Base-by-base conservation (phyloP, 2,113 vertebrate species). In the Chionis minor region DNA sequence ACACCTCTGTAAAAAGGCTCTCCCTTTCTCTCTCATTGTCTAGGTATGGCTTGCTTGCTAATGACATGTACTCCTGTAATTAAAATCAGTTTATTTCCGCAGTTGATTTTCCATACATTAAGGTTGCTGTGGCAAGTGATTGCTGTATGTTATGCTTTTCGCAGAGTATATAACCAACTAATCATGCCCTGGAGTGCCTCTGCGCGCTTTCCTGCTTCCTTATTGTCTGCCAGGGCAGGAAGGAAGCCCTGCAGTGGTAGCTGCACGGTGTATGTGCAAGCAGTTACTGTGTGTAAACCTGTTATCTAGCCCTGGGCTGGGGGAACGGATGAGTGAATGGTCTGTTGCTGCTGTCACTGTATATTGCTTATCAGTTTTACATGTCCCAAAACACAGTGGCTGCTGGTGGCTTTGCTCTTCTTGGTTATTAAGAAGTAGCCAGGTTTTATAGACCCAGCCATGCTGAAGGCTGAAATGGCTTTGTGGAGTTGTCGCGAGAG, bases 81-180 rank as follows among this genome's bases (percentile, higher is more conserved):
- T 85, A 90, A 94, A 96, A 82, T 45, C 11, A 59, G 18, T 75
- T 95, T 70, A 51, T 93, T 94, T 90, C 54, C 90, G 55, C 51
- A 66, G 10, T 13, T 58, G 51, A 51, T 70, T 83, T 18, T 80
- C 27, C 32, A 30, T 80, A 83, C 1, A 1, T 87, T 58, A n/a
- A 91, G 51, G 69, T 74, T 92, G 67, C 71, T 52, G 27, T 65
- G 66, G 44, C 63, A 81, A 44, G 44, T 33, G 52, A 22, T 63
- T 65, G 30, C 81, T 86, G 26, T 38, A 3, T 89, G 10, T 65
- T 84, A 28, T 7, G 19, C 35, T 86, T 90, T 93, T 33, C 1
- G 4, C 62, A 82, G 81, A 81, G 16, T 45, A 45, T 51, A 45
- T 35, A 78, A 61, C 44, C 33, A 70, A 4, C 35, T 80, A 77